Evolutionary conservation across 2,888 invertebrate species (phyloP).

Genomic region (Pyrochroa serraticornis): DNA sequence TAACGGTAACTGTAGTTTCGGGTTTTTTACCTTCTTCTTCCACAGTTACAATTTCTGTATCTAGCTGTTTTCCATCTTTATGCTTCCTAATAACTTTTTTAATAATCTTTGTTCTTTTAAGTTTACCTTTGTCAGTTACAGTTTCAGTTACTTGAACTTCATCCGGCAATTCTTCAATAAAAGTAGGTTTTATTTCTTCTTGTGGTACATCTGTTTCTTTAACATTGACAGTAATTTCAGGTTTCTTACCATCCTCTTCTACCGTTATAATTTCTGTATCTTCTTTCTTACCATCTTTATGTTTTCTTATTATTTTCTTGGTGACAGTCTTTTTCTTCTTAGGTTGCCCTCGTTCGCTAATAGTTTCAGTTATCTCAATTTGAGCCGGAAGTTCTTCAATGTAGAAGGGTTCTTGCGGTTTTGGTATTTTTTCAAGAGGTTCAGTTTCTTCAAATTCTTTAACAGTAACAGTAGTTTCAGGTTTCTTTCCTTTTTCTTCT

Average conservation of each 20-base stretch:
- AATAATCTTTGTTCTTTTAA: constrained; percentile 53
- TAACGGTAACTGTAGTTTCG: constrained; percentile 39
- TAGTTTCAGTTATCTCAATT: constrained; percentile 38
- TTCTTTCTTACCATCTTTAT: constrained; percentile 55
- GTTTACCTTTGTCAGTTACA: constrained; percentile 53
- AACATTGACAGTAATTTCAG: constrained; percentile 52
- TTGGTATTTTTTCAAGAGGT: background rate
- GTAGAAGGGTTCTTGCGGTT: background rate
- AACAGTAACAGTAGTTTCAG: constrained; percentile 24
- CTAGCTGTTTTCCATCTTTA: constrained; percentile 51
- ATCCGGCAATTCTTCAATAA: constrained; percentile 41
- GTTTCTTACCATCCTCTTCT: constrained; percentile 56
- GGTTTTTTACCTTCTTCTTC: constrained; percentile 33
- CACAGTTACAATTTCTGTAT: constrained; percentile 47
- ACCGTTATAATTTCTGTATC: constrained; percentile 40
- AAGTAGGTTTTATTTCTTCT: constrained; percentile 31
- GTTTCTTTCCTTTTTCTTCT: constrained; percentile 46
- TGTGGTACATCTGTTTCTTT: constrained; percentile 43
- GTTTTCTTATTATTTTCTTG: constrained; percentile 56
- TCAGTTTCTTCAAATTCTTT: background rate
- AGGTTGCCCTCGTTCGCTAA: constrained; percentile 35
- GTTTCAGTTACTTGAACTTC: constrained; percentile 45
- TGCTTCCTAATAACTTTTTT: constrained; percentile 60
- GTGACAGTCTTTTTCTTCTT: constrained; percentile 46
- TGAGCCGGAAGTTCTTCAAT: constrained; percentile 33